These are phyloP conservation scores for Maniola jurtina DNA, from an alignment of 1,140 invertebrate genomes.

Conservation along the genomic window DNA sequence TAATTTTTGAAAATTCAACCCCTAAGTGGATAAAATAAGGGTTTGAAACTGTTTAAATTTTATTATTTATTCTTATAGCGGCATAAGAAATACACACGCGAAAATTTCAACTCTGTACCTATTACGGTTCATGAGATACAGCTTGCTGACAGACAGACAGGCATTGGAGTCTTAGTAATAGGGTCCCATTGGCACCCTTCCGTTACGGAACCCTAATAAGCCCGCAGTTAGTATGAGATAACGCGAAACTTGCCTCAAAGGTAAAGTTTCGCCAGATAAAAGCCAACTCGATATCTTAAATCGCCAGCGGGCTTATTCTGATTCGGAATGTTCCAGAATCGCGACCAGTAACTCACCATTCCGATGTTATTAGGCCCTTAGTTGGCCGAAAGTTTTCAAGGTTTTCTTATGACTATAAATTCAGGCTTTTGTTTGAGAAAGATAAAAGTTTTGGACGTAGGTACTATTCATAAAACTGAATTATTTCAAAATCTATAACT, in stretches of 20 bases:
- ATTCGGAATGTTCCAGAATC: not conserved
- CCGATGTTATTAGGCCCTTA: not conserved
- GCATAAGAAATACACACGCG: no score
- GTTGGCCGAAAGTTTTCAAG: not conserved
- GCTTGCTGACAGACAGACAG: no score
- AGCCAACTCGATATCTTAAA: not conserved
- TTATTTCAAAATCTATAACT: no score
- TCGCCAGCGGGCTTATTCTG: conserved; percentile 4
- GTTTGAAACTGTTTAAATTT: no score
- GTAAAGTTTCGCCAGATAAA: conserved; percentile 8
- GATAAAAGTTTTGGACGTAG: not conserved
- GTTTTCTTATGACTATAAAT: not conserved
- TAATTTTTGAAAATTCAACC: no score
- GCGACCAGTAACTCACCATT: not conserved
- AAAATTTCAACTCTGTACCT: no score
- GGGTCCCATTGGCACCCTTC: not conserved
- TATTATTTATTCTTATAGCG: no score
- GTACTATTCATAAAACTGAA: no score
- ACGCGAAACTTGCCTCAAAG: not conserved
- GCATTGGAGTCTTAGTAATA: no score
- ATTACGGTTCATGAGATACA: no score
- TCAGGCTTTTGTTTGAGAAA: not conserved
- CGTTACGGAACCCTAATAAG: not conserved
- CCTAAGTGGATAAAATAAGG: no score
- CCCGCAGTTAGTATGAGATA: not conserved